Evolutionary conservation across 2,888 invertebrate genomes (phyloP).

Genomic region (Pelosia muscerda): DNA sequence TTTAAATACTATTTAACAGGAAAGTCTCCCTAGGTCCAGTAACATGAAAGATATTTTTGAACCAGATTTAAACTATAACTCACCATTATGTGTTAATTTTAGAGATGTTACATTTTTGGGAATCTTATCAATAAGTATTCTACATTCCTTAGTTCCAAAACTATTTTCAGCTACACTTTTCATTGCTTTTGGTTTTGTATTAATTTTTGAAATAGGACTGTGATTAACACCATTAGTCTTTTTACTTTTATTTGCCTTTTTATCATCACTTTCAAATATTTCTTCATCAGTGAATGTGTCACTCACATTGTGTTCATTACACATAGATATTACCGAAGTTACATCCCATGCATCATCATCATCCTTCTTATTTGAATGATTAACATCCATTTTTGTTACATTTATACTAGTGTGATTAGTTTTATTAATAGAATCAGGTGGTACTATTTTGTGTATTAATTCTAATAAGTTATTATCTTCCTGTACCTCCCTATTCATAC

Average conservation of each 20-base stretch:
- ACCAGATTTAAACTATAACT: not conserved
- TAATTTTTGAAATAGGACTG: constrained; percentile 17
- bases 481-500: constrained; percentile 69
- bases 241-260: constrained; percentile 33
- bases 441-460: constrained; percentile 79
- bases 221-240: constrained; percentile 29
- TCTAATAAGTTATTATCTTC: constrained; percentile 73
- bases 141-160: constrained; percentile 26
- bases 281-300: constrained; percentile 82
- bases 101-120: not conserved
- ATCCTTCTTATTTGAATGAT: constrained; percentile 52
- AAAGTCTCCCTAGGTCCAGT: too few species aligned
- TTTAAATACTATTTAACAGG: too few species aligned
- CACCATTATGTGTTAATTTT: not conserved
- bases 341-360: constrained; percentile 71
- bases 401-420: constrained; percentile 59
- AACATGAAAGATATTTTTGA: not conserved
- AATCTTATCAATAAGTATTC: constrained; percentile 26
- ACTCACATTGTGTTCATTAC: constrained; percentile 66
- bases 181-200: constrained; percentile 7
- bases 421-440: constrained; percentile 69
- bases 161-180: constrained; percentile 19
- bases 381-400: constrained; percentile 55
- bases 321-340: constrained; percentile 66
- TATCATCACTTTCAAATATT: constrained; percentile 57